Conservation (phyloP, 2,888 invertebrate species). For the Drosophila rellima region DNA sequence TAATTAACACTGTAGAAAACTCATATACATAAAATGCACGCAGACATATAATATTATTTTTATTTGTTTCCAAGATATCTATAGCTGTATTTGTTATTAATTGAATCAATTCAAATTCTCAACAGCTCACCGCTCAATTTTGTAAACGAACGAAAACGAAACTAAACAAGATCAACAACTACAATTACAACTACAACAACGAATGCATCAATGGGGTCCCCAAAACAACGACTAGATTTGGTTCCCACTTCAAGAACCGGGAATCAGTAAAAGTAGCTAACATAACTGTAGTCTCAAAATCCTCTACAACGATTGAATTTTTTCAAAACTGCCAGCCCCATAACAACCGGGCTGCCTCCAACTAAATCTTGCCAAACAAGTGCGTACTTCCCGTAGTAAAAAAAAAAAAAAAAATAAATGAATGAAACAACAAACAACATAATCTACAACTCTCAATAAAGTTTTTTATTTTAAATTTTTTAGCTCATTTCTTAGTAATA, state of each 20-base stretch:
- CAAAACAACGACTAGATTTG: slow-evolving; percentile 55
- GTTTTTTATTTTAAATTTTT: slow-evolving; percentile 63
- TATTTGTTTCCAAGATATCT: slow-evolving; percentile 23
- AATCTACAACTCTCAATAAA: slow-evolving; percentile 50
- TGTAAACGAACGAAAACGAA: slow-evolving; percentile 79
- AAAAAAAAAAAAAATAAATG: slow-evolving; percentile 21
- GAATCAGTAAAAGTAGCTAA: slow-evolving; percentile 57
- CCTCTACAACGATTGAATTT: slow-evolving; percentile 78
- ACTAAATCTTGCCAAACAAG: slow-evolving; percentile 61
- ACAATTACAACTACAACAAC: slow-evolving; percentile 54
- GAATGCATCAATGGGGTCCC: slow-evolving; percentile 75
- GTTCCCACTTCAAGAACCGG: slow-evolving; percentile 43
- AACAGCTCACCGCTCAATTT: slow-evolving; percentile 80
- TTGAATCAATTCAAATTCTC: neutral
- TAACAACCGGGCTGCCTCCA: slow-evolving; percentile 38
- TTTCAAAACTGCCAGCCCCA: slow-evolving; percentile 70
- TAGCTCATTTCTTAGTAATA: slow-evolving; percentile 65
- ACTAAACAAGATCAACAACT: slow-evolving; percentile 53
- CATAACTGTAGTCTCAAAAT: slow-evolving; percentile 55
- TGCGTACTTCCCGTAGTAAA: slow-evolving; percentile 67
- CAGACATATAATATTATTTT: slow-evolving; percentile 6
- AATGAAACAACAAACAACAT: slow-evolving; percentile 31
- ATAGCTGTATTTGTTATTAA: slow-evolving; percentile 8
- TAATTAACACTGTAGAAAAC: slow-evolving; percentile 56
- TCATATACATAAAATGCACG: slow-evolving; percentile 55